These are phyloP conservation scores for Chironomus tepperi DNA, from an alignment of 1,140 invertebrate genomes.

Conservation along the genomic window DNA sequence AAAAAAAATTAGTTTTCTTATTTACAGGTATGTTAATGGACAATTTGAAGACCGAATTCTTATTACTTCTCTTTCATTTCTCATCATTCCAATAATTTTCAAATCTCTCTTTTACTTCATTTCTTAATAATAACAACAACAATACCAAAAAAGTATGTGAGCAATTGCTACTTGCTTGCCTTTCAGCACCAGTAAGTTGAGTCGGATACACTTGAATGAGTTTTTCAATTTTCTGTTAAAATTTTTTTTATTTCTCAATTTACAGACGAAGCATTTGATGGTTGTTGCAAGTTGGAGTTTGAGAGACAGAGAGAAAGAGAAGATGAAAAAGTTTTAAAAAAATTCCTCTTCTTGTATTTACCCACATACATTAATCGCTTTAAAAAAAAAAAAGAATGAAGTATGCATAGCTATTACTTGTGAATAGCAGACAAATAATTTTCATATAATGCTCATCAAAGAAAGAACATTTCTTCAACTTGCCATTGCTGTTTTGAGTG, in stretches of 20 bases:
- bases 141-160: background rate
- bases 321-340: background rate
- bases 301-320: background rate
- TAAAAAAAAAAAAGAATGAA: background rate
- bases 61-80: background rate
- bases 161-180: background rate
- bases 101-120: too few species aligned
- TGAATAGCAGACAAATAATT: background rate
- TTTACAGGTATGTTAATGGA: constrained; percentile 1
- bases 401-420: background rate
- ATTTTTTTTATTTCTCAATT: background rate
- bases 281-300: background rate
- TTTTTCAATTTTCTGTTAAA: constrained; percentile 6
- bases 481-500: background rate
- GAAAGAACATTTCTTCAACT: background rate
- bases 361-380: constrained; percentile 12
- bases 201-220: constrained; percentile 6
- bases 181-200: constrained; percentile 7
- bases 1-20: too few species aligned
- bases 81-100: background rate
- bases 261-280: background rate
- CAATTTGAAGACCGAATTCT: background rate
- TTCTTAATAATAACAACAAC: too few species aligned
- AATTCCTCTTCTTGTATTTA: background rate
- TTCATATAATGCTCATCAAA: background rate